Evolutionary conservation across 2,888 invertebrate species (phyloP).

Genomic region (Tineola bisselliella): DNA sequence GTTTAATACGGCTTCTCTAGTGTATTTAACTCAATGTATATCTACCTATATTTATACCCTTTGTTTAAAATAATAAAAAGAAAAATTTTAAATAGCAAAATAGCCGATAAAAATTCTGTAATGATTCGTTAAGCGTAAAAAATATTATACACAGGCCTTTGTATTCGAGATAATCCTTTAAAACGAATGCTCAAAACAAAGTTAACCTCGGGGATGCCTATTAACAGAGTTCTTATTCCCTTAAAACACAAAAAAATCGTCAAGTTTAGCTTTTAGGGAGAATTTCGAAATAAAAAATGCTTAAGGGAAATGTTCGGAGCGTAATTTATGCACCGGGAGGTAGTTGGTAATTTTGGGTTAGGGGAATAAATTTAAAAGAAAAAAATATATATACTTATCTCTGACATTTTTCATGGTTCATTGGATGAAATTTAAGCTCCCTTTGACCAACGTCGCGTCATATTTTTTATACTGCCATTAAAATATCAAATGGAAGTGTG

Average conservation of each 20-base stretch:
- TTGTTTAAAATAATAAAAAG: neutral
- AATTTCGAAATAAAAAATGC: constrained; percentile 9
- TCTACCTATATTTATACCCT: too few relatives aligned
- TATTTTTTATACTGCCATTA: too few relatives aligned
- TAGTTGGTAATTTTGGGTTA: constrained; percentile 25
- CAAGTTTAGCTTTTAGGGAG: neutral
- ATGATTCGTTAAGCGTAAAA: neutral
- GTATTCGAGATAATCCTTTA: neutral
- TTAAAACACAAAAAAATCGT: neutral
- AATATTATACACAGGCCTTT: neutral
- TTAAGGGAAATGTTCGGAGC: constrained; percentile 17
- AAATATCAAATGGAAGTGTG: too few relatives aligned
- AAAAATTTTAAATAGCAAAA: neutral
- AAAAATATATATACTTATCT: constrained; percentile 9
- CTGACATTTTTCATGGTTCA: constrained; percentile 16
- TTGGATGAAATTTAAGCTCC: constrained; percentile 15
- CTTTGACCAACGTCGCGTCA: too few relatives aligned
- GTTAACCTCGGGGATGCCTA: constrained; percentile 5
- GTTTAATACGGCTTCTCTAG: too few relatives aligned
- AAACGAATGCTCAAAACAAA: neutral
- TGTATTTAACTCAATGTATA: too few relatives aligned
- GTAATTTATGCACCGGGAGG: constrained; percentile 33
- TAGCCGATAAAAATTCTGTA: neutral
- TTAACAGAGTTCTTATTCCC: neutral
- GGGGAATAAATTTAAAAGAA: constrained; percentile 27